Evolutionary conservation across 1,140 invertebrate genomes (phyloP).

Genomic region (Drosophila kikkawai): DNA sequence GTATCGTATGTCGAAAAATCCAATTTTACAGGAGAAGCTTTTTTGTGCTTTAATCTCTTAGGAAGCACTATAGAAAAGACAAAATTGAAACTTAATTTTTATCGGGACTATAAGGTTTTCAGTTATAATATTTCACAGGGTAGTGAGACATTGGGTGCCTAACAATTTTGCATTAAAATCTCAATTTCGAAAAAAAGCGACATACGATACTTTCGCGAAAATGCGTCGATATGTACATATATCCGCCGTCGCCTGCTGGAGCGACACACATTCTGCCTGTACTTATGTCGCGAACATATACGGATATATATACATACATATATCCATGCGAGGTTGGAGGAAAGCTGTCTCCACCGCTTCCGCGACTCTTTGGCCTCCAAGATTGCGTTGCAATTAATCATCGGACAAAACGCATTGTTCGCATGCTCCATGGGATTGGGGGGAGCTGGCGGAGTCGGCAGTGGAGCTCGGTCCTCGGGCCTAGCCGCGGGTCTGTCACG

Average conservation of each 20-base stretch:
- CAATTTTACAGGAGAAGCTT: too few species aligned
- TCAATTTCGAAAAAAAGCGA: too few species aligned
- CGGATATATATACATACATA: background rate
- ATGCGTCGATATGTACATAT: constrained; percentile 24
- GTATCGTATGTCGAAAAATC: too few species aligned
- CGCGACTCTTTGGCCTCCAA: constrained; percentile 71
- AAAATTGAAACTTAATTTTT: too few species aligned
- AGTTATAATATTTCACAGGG: too few species aligned
- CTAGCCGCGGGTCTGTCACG: constrained; percentile 22
- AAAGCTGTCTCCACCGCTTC: constrained; percentile 53
- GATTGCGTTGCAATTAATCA: constrained; percentile 82
- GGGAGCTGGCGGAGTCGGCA: background rate
- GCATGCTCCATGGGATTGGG: constrained; percentile 33
- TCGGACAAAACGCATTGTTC: constrained; percentile 81
- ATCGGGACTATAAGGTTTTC: too few species aligned
- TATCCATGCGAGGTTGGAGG: constrained; percentile 56
- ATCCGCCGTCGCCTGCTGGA: constrained; percentile 40
- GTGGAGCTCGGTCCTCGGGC: background rate
- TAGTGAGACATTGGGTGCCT: too few species aligned
- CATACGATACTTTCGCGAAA: too few species aligned
- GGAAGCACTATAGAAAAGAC: too few species aligned
- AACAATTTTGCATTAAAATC: too few species aligned
- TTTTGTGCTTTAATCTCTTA: too few species aligned
- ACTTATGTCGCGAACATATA: constrained; percentile 9
- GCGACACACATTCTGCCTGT: constrained; percentile 65